These are phyloP conservation scores for Neolamprologus variostigma DNA, from an alignment of 2,113 vertebrate species.

Conservation along the genomic window DNA sequence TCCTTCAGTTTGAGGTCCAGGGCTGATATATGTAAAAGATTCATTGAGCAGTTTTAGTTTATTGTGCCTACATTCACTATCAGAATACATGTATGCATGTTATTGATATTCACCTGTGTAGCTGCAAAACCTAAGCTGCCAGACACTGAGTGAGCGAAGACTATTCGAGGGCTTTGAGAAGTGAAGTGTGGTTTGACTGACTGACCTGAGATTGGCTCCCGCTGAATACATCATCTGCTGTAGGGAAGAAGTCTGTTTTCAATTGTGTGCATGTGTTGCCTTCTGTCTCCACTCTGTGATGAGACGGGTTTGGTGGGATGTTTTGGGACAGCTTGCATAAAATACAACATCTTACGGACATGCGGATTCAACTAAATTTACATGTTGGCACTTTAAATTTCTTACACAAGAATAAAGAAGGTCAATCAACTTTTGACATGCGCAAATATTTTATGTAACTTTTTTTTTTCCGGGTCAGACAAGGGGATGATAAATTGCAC, in stretches of 20 bases:
- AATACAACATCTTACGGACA: neutral
- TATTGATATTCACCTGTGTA: neutral
- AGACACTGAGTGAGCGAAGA: neutral
- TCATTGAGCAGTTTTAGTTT: neutral
- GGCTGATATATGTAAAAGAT: neutral
- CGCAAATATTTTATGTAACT: neutral
- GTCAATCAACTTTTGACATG: neutral
- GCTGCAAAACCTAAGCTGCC: neutral
- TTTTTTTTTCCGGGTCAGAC: neutral
- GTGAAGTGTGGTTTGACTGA: neutral
- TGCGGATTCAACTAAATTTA: neutral
- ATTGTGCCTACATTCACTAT: neutral
- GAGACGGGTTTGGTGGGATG: neutral
- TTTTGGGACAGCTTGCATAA: neutral
- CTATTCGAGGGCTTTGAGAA: neutral
- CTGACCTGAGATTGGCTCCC: conserved; percentile 14
- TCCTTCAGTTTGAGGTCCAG: neutral
- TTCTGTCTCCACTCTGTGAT: neutral
- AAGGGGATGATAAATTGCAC: neutral
- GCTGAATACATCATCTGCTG: conserved; percentile 2
- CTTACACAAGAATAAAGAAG: neutral
- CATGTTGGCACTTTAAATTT: neutral
- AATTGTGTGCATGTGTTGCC: neutral
- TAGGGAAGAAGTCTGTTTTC: neutral
- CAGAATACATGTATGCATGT: neutral